Conservation (phyloP, 2,797 vertebrate species). For the Tachyglossus aculeatus region DNA sequence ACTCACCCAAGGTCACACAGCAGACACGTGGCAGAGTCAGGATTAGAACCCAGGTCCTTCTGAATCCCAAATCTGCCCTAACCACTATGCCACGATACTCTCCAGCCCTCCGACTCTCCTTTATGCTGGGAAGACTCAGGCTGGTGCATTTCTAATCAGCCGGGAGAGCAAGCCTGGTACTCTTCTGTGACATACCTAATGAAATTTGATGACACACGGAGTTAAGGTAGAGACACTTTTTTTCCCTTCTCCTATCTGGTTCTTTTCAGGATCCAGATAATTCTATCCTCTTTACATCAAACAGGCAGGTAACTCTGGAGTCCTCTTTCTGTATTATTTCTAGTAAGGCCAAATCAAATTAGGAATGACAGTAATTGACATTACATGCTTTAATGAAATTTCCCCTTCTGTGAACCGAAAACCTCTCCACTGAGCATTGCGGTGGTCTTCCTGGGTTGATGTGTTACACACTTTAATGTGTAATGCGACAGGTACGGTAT, state of each 20-base stretch:
- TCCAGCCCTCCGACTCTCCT: too few relatives aligned
- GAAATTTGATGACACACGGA: conserved; percentile 44
- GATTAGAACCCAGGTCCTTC: too few relatives aligned
- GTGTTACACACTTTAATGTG: conserved; percentile 73
- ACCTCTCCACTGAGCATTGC: conserved; percentile 78
- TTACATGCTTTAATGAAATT: conserved; percentile 82
- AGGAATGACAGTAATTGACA: conserved; percentile 83
- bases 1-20: too few relatives aligned
- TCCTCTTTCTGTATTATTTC: conserved; percentile 78
- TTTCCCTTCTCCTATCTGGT: conserved; percentile 68
- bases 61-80: too few relatives aligned
- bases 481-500: conserved; percentile 69
- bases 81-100: too few relatives aligned
- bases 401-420: conserved; percentile 79
- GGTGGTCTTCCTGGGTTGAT: conserved; percentile 77
- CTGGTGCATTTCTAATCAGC: too few relatives aligned
- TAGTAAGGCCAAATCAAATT: conserved; percentile 74
- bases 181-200: conserved; percentile 40
- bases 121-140: too few relatives aligned
- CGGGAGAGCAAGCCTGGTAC: conserved; percentile 58
- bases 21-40: too few relatives aligned
- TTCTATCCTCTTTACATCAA: conserved; percentile 81
- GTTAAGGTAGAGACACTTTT: conserved; percentile 56
- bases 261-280: conserved; percentile 78
- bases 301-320: conserved; percentile 80